Evolutionary conservation across 1,140 invertebrate genomes (phyloP), one percentile per base, ranked within the genome.

Genomic region (Luehdorfia chinensis): DNA sequence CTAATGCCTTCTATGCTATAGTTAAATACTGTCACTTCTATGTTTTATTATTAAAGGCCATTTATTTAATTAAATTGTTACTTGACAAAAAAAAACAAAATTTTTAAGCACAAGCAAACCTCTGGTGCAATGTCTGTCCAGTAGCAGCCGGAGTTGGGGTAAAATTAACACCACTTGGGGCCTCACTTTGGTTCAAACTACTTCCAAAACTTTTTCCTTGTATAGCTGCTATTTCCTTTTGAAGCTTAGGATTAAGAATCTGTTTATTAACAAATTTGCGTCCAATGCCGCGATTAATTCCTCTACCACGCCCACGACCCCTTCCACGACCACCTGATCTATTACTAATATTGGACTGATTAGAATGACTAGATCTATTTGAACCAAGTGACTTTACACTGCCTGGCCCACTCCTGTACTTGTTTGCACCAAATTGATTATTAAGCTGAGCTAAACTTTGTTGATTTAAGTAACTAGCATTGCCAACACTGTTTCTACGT

Each of bases 241-340:
- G 83, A 13, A 86, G 51, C 55, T 69, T 75, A n/a, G 70, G 61
- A 65, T 86, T 80, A 2, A 86, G 52, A 15, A 77, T 47, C 62
- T 76, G 74, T 45, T 86, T 84, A 50, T 77, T 83, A 5, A 72
- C 52, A 75, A 86, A 86, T 4, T 84, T 86, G 23, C 75, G 57
- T 4, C 19, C 19, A 7, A 76, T 60, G 1, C 77, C 77, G 19
- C 76, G 53, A 2, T 72, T 72, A 30, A 74, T 52, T 7, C 72
- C 75, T 44, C 72, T 51, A 0, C 47, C 74, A 47, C 3, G 75
- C 63, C 45, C 70, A 53, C 23, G 47, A 65, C 74, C 76, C 36
- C 53, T 54, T 50, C 46, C 66, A 48, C 75, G 77, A n/a, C 52
- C 45, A 59, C 76, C 78, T 0, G 71, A 77, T 8, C 50, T 54